Conservation (phyloP, 2,797 vertebrate genomes). For the Serranus cabrilla region DNA sequence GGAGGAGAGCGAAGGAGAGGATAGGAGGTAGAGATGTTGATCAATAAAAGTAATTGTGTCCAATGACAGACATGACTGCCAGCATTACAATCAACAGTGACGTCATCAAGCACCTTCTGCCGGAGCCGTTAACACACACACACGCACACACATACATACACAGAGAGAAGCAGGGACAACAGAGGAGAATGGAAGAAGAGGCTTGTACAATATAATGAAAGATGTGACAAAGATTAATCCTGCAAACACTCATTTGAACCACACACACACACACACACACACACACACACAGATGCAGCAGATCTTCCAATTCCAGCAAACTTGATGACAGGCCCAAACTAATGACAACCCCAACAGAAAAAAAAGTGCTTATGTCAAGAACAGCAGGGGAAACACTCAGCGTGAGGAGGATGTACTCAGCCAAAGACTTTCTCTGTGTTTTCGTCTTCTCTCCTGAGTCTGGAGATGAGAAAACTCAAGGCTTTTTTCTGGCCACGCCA, state of each 20-base stretch:
- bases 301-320: conserved; percentile 28
- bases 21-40: conserved; percentile 39
- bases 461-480: conserved; percentile 39
- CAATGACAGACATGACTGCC: conserved; percentile 65
- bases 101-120: conserved; percentile 40
- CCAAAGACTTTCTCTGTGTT: conserved; percentile 14
- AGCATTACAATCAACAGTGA: conserved; percentile 54
- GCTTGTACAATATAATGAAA: conserved; percentile 12
- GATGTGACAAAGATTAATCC: conserved; percentile 43
- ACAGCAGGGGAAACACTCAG: conserved; percentile 54
- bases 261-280: conserved; percentile 7
- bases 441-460: conserved; percentile 18
- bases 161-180: background rate
- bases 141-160: background rate
- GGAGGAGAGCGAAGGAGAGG: conserved; percentile 33
- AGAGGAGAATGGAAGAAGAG: background rate
- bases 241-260: conserved; percentile 1
- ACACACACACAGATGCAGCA: conserved; percentile 20
- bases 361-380: conserved; percentile 67
- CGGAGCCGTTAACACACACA: background rate
- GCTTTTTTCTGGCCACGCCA: conserved; percentile 46
- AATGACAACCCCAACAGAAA: conserved; percentile 55
- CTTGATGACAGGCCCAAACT: conserved; percentile 46
- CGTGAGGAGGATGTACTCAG: conserved; percentile 24
- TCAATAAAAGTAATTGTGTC: conserved; percentile 74